phyloP scores from a whole-genome alignment of 2,113 vertebrate species.

The Barbus barbus region DNA sequence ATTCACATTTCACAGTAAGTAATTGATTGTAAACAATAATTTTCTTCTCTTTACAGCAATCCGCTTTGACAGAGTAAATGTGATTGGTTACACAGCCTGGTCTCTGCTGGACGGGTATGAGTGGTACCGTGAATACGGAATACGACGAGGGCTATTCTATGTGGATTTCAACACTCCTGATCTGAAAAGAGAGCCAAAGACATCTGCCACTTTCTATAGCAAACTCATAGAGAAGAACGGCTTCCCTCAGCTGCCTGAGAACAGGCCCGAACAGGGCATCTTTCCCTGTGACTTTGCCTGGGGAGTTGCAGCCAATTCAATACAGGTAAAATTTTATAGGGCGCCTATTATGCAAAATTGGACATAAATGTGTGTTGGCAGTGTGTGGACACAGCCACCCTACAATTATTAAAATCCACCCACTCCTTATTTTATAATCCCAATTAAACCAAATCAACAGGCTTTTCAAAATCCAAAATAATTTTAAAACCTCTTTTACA shows the following conservation, averaged over 20 bases:
- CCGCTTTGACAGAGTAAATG: constrained; percentile 81
- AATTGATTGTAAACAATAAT: neutral
- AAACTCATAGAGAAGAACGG: constrained; percentile 91
- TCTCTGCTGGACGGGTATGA: constrained; percentile 95
- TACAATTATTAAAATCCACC: too few relatives aligned
- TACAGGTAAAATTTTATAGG: constrained; percentile 73
- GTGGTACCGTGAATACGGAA: constrained; percentile 90
- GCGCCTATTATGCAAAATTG: too few relatives aligned
- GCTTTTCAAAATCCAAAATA: too few relatives aligned
- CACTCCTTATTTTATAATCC: too few relatives aligned
- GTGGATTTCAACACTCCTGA: constrained; percentile 89
- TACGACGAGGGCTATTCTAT: constrained; percentile 91
- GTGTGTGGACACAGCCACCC: too few relatives aligned
- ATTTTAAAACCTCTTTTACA: too few relatives aligned
- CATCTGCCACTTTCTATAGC: constrained; percentile 91
- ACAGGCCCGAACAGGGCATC: constrained; percentile 79
- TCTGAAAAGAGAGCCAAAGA: constrained; percentile 89
- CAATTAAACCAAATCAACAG: too few relatives aligned
- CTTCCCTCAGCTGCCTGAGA: constrained; percentile 88
- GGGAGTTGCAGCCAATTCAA: constrained; percentile 88
- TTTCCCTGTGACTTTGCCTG: constrained; percentile 93
- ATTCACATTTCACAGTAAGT: neutral
- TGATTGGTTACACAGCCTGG: constrained; percentile 96
- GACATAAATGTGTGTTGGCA: too few relatives aligned
- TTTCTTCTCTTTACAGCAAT: constrained; percentile 75